A percentile compares a stretch with the other conserved stretches of the same genome.
Conservation (phyloP, 2,113 vertebrate species). For the Bubalus kerabau region DNA sequence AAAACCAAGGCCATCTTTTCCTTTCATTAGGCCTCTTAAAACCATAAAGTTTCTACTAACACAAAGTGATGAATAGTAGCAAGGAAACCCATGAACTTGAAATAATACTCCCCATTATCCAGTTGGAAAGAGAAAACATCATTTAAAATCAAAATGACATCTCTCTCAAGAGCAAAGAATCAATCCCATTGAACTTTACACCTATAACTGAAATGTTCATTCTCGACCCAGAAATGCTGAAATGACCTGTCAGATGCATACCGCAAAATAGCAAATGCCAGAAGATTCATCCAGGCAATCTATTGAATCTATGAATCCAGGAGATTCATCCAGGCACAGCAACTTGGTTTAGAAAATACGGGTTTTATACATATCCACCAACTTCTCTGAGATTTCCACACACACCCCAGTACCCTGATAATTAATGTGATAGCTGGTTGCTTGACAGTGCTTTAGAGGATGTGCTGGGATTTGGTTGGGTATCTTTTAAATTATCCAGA, state of each 20-base stretch:
- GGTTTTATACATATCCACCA: neutral
- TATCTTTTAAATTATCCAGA: neutral
- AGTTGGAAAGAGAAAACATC: neutral
- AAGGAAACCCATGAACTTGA: constrained; percentile 32
- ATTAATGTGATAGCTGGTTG: neutral
- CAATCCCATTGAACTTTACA: neutral
- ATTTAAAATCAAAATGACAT: neutral
- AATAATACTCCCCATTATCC: neutral
- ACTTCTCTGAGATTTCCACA: neutral
- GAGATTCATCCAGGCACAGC: neutral
- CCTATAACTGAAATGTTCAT: constrained; percentile 3
- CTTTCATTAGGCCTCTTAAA: neutral
- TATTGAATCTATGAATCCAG: neutral
- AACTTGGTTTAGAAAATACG: neutral
- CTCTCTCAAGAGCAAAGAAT: constrained; percentile 7
- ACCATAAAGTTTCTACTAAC: neutral
- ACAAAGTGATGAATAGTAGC: neutral
- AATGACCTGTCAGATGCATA: neutral
- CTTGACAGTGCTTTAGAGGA: neutral
- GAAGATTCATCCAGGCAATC: neutral
- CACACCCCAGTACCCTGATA: neutral
- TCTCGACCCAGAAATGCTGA: neutral
- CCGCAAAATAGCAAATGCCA: neutral
- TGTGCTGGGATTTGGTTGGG: neutral
- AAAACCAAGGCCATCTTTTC: neutral